Base-by-base conservation (phyloP, 2,888 invertebrate genomes). In the Onthophagus sagittarius region DNA sequence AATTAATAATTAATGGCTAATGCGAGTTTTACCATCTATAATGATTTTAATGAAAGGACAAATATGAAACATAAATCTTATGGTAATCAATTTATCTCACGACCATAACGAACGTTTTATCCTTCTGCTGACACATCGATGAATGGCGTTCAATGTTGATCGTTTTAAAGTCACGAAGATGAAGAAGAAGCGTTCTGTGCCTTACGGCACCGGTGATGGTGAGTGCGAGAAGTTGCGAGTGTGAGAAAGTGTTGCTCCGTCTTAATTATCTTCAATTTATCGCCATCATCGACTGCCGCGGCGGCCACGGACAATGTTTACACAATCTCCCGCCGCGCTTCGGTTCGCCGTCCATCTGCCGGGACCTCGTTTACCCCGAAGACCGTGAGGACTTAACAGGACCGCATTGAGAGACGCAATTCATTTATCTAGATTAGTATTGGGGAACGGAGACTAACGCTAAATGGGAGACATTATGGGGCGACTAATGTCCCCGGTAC, bases 191-290 rank as follows among this genome's bases (percentile, higher is more conserved):
- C 39, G 9, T 53, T 23, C 23, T 53, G 39, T 53, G 39, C 39
- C 39, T 53, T 53, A 53, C 39, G 39, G 39, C 39, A 53, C 39
- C 39, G 39, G 23, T 23, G 23, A 23, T 7, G 39, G 23, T 23
- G 23, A 23, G 2, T 23, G 23, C 23, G 23, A 23, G 23, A 23
- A 53, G 39, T 53, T 53, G 9, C 11, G 67, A 31, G 67, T 67
- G 67, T 67, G 67, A 67, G 67, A 67, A 67, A 31, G 23, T 67
- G 67, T 67, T 67, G 23, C 67, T 32, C 67, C 67, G 32, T 67
- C 67, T 67, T 67, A 67, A 67, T 67, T 67, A 67, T 67, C 67
- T 67, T 67, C 23, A 67, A 67, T 15, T 67, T 67, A 67, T 67
- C 67, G 31, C 31, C 67, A 67, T 67, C 67, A 67, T 67, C 67